Conservation (phyloP, 2,797 vertebrate species). For the Sebastes trivittatus region DNA sequence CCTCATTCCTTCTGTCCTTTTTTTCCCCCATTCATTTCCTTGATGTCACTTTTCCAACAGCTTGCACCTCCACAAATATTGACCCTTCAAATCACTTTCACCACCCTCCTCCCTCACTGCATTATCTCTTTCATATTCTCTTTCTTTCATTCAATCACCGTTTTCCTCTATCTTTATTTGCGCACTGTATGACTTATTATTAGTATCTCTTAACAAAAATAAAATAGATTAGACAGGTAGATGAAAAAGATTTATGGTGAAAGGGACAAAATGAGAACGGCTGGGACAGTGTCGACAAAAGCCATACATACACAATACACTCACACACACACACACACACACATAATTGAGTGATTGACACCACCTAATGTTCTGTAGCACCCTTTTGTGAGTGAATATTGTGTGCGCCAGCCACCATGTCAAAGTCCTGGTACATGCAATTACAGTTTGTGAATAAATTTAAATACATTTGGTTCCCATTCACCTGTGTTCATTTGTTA, state of each 20-base stretch:
- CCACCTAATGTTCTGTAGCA: constrained; percentile 7
- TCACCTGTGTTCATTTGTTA: constrained; percentile 52
- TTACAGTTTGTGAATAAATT: constrained; percentile 57
- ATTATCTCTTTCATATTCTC: neutral
- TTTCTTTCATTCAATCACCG: neutral
- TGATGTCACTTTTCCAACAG: neutral
- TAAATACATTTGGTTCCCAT: constrained; percentile 42
- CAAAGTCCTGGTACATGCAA: constrained; percentile 27
- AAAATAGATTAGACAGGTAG: neutral
- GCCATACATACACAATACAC: neutral
- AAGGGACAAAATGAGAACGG: neutral
- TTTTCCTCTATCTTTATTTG: neutral
- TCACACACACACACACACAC: neutral
- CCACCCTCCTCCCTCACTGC: neutral
- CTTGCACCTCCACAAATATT: constrained; percentile 6
- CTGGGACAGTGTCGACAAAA: neutral
- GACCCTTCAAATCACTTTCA: neutral
- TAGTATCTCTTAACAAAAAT: neutral
- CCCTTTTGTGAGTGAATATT: constrained; percentile 21
- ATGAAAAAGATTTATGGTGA: neutral
- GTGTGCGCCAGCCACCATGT: constrained; percentile 26
- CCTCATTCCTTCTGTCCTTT: neutral
- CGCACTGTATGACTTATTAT: neutral
- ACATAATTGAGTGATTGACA: constrained; percentile 13
- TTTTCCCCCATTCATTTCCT: neutral